Evolutionary conservation across 2,888 invertebrate species (phyloP).

Genomic region (Thereva nobilitata): DNA sequence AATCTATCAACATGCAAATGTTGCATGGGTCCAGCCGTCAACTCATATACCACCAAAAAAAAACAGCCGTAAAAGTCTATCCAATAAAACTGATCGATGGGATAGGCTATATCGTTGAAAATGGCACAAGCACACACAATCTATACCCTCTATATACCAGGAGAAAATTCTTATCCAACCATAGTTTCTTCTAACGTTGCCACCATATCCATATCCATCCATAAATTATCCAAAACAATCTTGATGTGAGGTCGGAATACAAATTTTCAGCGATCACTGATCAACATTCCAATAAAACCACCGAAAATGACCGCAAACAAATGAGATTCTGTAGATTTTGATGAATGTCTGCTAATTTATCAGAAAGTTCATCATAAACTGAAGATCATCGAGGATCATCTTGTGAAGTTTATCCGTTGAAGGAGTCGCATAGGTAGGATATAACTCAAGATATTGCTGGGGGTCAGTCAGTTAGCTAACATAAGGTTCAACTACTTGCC

Average conservation of each 20-base stretch:
- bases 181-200: constrained; percentile 22
- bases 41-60: no score
- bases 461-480: constrained; percentile 25
- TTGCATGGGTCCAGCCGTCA: constrained; percentile 14
- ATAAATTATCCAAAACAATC: constrained; percentile 34
- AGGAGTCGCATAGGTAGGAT: constrained; percentile 28
- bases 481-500: constrained; percentile 33
- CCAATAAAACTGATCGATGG: constrained; percentile 33
- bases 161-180: constrained; percentile 27
- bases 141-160: constrained; percentile 22
- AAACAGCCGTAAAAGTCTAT: neutral
- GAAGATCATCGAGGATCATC: constrained; percentile 26
- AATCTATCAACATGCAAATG: constrained; percentile 33
- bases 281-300: constrained; percentile 29
- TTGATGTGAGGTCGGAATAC: constrained; percentile 35
- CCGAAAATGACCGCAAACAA: constrained; percentile 23
- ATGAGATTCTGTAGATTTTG: constrained; percentile 36
- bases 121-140: constrained; percentile 5
- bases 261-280: constrained; percentile 20
- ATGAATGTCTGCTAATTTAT: constrained; percentile 39
- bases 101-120: constrained; percentile 7
- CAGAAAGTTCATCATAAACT: constrained; percentile 30
- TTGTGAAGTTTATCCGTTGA: constrained; percentile 10
- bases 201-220: constrained; percentile 12
- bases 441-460: constrained; percentile 16